A percentile compares a stretch with the other conserved stretches of the same genome.
These are phyloP conservation scores for Bugula neritina DNA, from an alignment of 2,888 invertebrate species.

Conservation along the genomic window DNA sequence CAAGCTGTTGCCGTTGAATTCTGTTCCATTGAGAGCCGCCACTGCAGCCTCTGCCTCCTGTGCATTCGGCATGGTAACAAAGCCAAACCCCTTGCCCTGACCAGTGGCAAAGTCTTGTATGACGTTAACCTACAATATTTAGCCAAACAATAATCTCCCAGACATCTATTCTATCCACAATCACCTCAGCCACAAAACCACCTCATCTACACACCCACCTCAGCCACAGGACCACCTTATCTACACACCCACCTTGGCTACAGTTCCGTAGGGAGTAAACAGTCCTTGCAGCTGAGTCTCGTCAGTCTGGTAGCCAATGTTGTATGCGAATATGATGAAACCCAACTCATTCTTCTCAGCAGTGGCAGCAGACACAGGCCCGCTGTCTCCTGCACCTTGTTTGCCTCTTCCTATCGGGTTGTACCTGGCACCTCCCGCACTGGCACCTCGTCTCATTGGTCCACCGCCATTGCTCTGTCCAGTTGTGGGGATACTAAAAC, in stretches of 20 bases:
- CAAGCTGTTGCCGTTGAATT: constrained; percentile 24
- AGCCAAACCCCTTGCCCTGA: constrained; percentile 26
- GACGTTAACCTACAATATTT: constrained; percentile 20
- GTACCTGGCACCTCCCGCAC: no score
- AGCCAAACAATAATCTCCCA: no score
- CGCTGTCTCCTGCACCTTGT: neutral
- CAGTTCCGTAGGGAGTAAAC: constrained; percentile 24
- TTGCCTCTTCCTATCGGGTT: constrained; percentile 4
- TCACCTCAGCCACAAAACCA: no score
- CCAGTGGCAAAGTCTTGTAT: constrained; percentile 24
- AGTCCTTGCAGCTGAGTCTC: constrained; percentile 4
- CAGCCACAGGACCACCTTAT: no score
- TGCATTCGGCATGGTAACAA: constrained; percentile 24
- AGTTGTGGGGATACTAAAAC: constrained; percentile 20
- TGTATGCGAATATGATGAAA: constrained; percentile 22
- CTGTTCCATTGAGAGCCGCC: neutral
- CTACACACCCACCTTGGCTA: constrained; percentile 23
- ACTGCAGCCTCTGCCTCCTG: constrained; percentile 20
- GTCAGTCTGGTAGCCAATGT: constrained; percentile 26
- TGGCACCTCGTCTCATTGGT: constrained; percentile 18
- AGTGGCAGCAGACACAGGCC: constrained; percentile 2
- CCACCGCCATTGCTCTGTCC: constrained; percentile 11
- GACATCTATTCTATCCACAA: no score
- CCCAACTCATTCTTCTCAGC: constrained; percentile 26
- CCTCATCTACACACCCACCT: no score